Evolutionary conservation across 64 coral and sea anemone species (phyloP), one percentile per base, ranked within the genome.

Genomic region (Stichodactyla helianthus): DNA sequence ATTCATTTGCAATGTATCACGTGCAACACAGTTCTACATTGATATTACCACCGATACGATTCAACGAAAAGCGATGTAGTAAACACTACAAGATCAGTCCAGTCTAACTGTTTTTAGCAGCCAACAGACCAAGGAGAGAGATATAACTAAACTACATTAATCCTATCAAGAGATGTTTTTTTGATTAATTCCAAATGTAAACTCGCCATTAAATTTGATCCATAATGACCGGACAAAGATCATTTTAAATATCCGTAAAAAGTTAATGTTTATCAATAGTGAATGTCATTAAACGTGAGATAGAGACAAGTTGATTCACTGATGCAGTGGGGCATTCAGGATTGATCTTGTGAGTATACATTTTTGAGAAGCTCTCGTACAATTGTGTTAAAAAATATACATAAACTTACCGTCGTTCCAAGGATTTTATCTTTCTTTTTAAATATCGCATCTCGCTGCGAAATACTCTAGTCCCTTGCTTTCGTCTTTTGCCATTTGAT

Each of bases 401-500:
- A 11, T 10, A 10, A 74, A 81, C 78, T 54, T 22, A 81, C 78
- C 78, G 14, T 81, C n/a, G 15, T 50, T 81, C 78, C 16, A 81
- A 51, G 51, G 26, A 17, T 53, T 81, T 81, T 51, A 81, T 20
- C 78, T 81, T 81, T 51, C 52, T 51, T 81, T 81, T 81, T 54
- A 81, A 52, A 22, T 52, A 81, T 52, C 78, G 78, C 20, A 81
- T 81, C 50, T 81, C 78, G 25, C 50, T 51, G 15, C 78, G 78
- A 23, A 17, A 15, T 20, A 0, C 8, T 12, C 78, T 51, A 6
- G 52, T 54, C 17, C 13, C 35, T 22, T 54, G 51, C 50, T 50
- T 7, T 53, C 78, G 11, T 74, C 22, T 6, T 74, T 23, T 74
- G 9, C 68, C 25, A 31, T 74, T 25, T 11, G 68, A 13, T 74